Conservation (phyloP, 2,113 vertebrate genomes). For the Dicrurus megarhynchus region DNA sequence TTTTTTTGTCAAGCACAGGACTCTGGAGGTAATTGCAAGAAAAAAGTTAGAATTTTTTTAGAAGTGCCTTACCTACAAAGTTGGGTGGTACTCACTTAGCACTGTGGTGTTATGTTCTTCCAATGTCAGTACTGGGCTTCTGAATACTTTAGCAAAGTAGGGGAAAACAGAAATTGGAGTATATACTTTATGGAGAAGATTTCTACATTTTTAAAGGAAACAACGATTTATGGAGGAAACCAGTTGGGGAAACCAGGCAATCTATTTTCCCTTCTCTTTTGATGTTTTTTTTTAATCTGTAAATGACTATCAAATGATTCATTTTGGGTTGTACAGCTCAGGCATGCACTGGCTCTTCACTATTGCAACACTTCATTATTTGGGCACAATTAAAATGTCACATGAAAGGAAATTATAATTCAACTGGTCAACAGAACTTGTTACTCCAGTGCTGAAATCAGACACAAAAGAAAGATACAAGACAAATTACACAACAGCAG, state of each 20-base stretch:
- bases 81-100: background rate
- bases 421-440: background rate
- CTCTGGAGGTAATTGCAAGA: background rate
- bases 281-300: background rate
- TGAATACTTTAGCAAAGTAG: background rate
- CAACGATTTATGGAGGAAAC: background rate
- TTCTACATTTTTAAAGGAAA: background rate
- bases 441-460: background rate
- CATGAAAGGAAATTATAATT: background rate
- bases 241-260: background rate
- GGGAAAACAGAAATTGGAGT: background rate
- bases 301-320: background rate
- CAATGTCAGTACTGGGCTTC: background rate
- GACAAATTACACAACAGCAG: background rate
- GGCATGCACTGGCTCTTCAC: background rate
- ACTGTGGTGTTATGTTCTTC: background rate
- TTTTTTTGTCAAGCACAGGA: background rate
- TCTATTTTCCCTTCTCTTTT: background rate
- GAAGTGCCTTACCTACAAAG: background rate
- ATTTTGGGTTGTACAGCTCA: background rate
- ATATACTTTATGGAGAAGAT: background rate
- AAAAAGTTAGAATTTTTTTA: background rate
- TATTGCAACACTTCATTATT: background rate
- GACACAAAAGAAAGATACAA: background rate
- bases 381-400: background rate